Conservation (phyloP, 2,888 invertebrate genomes). For the Eupithecia pulchellata region DNA sequence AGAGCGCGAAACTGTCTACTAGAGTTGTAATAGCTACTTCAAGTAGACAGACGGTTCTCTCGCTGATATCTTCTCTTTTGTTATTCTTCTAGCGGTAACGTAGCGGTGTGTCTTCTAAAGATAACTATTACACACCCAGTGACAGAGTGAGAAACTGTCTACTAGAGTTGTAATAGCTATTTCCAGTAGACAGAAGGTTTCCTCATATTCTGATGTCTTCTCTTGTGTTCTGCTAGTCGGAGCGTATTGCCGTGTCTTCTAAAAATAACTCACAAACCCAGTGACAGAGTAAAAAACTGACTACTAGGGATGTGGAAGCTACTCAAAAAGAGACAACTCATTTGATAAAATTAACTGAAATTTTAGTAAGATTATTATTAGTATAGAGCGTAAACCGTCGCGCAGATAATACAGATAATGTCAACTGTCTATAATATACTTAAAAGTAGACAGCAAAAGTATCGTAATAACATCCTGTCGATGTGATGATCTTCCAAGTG, state of each 20-base stretch:
- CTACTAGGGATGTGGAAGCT: conserved; percentile 29
- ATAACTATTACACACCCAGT: conserved; percentile 10
- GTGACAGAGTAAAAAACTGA: conserved; percentile 31
- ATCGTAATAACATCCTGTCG: no score
- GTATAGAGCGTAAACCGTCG: no score
- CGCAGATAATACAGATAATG: no score
- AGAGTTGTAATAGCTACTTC: conserved; percentile 36
- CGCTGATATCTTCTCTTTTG: background rate
- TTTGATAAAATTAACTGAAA: background rate
- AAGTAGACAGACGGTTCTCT: background rate
- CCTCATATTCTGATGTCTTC: background rate
- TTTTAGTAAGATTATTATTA: no score
- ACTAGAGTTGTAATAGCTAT: conserved; percentile 39
- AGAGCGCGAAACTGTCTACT: conserved; percentile 39
- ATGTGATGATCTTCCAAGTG: no score
- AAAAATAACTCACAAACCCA: conserved; percentile 5
- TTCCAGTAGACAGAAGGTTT: no score
- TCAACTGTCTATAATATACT: no score
- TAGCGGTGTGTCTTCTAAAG: background rate
- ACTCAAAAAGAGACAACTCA: background rate
- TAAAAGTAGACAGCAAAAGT: no score
- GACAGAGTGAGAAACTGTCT: conserved; percentile 33
- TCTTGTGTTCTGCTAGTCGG: background rate
- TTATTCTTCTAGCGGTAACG: background rate
- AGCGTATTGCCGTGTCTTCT: background rate